A percentile compares a stretch with the other conserved stretches of the same genome.
These are phyloP conservation scores for Anolis apletophallus DNA, from an alignment of 2,797 vertebrate species.

Conservation along the genomic window DNA sequence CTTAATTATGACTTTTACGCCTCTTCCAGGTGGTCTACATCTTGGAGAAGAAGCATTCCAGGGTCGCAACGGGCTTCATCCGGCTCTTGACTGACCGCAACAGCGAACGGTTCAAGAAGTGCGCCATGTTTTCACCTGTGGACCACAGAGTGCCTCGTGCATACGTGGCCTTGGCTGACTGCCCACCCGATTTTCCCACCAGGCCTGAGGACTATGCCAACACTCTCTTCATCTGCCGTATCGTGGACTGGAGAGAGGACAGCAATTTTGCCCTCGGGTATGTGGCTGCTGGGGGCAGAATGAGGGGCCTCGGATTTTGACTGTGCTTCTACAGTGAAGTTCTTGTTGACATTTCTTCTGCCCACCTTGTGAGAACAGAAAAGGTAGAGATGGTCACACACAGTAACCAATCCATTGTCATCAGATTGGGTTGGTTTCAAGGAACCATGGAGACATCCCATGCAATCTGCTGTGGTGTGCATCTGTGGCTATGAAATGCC, in stretches of 20 bases:
- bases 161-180: constrained; percentile 88
- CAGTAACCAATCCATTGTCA: neutral
- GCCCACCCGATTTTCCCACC: constrained; percentile 86
- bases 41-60: constrained; percentile 93
- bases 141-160: constrained; percentile 95
- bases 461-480: neutral
- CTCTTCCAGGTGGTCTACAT: constrained; percentile 91
- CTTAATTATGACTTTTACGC: constrained; percentile 48
- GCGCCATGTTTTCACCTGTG: constrained; percentile 92
- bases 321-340: neutral
- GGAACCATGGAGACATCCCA: neutral
- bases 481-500: neutral
- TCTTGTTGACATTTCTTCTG: neutral
- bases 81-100: constrained; percentile 90
- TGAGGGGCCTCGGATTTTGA: too few species aligned
- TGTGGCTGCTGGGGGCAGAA: constrained; percentile 47
- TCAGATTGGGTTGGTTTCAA: neutral
- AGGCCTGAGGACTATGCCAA: constrained; percentile 86
- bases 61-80: constrained; percentile 91
- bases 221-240: constrained; percentile 92
- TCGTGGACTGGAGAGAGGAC: constrained; percentile 90
- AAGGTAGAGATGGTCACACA: neutral
- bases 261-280: constrained; percentile 95
- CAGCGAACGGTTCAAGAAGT: constrained; percentile 83
- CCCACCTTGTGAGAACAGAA: neutral